Conservation (phyloP, 2,113 vertebrate genomes). For the Charina bottae region DNA sequence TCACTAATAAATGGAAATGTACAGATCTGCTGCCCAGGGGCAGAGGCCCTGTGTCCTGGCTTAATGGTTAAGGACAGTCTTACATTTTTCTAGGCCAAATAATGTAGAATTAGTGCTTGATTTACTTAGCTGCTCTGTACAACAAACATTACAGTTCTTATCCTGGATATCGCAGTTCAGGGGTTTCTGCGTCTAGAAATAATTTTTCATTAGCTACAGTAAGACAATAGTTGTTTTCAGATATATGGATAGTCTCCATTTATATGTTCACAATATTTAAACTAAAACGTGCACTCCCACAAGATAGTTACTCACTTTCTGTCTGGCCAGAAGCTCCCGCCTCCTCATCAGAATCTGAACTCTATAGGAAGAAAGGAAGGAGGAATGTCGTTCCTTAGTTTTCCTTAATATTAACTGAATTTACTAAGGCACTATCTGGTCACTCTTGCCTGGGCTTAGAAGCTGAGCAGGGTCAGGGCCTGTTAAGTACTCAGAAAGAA, state of each 20-base stretch:
- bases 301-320: conserved; percentile 76
- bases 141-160: not conserved
- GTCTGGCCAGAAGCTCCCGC: conserved; percentile 72
- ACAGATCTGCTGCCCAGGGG: not conserved
- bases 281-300: not conserved
- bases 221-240: not conserved
- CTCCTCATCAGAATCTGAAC: conserved; percentile 77
- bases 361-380: conserved; percentile 44
- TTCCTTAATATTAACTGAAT: not conserved
- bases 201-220: not conserved
- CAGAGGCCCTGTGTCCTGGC: not conserved
- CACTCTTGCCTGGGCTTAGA: not conserved
- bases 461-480: not conserved
- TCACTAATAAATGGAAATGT: not conserved
- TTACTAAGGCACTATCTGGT: not conserved
- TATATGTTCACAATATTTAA: not conserved
- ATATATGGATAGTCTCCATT: not conserved
- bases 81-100: not conserved
- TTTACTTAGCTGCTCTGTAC: not conserved
- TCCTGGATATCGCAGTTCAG: not conserved
- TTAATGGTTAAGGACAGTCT: not conserved
- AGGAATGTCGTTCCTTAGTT: not conserved
- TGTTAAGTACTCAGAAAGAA: not conserved
- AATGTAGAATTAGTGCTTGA: not conserved
- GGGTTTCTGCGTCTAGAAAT: not conserved